Percentiles rank a stretch among this genome's conserved stretches.
Conservation (phyloP, 2,888 invertebrate genomes). For the Helleia helle region DNA sequence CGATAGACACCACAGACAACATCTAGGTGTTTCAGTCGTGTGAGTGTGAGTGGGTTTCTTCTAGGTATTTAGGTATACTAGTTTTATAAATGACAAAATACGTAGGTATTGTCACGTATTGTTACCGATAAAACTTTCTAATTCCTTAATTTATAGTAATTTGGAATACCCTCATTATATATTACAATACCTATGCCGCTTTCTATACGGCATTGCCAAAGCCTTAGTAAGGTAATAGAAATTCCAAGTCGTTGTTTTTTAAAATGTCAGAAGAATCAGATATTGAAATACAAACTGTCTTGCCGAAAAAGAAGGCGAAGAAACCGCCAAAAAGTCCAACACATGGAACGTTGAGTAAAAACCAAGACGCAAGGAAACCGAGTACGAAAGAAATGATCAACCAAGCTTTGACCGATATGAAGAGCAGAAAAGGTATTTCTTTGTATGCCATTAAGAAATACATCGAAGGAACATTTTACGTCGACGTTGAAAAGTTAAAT, state of each 20-base stretch:
- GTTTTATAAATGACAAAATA: too few species aligned
- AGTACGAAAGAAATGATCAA: conserved; percentile 47
- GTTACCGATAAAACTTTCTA: too few species aligned
- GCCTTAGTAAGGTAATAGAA: neutral
- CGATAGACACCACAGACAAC: too few species aligned
- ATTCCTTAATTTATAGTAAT: too few species aligned
- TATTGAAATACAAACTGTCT: conserved; percentile 27
- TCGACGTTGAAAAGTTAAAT: conserved; percentile 40
- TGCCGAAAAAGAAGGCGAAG: conserved; percentile 26
- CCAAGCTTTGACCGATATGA: conserved; percentile 39
- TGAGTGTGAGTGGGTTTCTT: too few species aligned
- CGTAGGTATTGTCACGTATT: too few species aligned
- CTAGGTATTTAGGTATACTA: too few species aligned
- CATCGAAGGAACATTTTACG: conserved; percentile 37
- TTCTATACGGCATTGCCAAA: conserved; percentile 1
- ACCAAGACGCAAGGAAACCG: conserved; percentile 33
- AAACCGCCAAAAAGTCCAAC: conserved; percentile 27
- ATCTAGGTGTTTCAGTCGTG: too few species aligned
- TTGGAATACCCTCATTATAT: neutral
- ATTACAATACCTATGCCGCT: neutral
- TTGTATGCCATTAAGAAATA: conserved; percentile 54
- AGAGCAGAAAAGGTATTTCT: conserved; percentile 49
- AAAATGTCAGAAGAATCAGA: conserved; percentile 22
- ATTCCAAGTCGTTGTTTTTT: neutral
- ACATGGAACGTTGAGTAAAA: conserved; percentile 21